phyloP scores from a whole-genome alignment of 2,113 vertebrate species.

The Pluvianellus socialis region DNA sequence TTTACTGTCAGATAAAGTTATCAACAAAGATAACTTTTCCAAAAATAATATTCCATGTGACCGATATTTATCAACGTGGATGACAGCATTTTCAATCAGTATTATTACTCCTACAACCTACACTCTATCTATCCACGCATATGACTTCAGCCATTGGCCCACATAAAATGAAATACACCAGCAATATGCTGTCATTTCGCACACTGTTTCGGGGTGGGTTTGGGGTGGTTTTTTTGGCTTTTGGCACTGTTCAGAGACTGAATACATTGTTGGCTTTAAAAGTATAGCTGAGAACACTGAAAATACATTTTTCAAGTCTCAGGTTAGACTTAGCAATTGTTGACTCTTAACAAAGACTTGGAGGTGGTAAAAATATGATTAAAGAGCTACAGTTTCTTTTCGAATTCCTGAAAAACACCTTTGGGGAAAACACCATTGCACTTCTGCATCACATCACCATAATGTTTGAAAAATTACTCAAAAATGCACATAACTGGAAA shows the following conservation, averaged over 20 bases:
- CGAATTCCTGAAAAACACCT: not conserved
- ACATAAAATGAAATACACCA: not conserved
- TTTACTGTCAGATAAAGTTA: not conserved
- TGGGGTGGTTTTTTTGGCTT: not conserved
- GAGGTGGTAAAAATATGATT: not conserved
- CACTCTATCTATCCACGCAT: not conserved
- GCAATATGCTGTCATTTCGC: not conserved
- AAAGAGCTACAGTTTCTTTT: not conserved
- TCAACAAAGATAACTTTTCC: not conserved
- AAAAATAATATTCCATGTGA: not conserved
- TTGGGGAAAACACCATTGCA: not conserved
- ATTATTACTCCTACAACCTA: not conserved
- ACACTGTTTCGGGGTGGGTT: not conserved
- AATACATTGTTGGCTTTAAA: not conserved
- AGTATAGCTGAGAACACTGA: not conserved
- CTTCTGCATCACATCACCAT: not conserved
- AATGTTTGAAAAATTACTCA: not conserved
- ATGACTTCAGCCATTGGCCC: not conserved
- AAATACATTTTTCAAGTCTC: not conserved
- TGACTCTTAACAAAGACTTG: not conserved
- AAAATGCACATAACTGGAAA: not conserved
- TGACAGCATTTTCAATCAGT: not conserved
- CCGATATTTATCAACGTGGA: not conserved
- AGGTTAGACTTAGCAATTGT: not conserved
- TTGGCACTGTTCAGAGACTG: not conserved